These are phyloP conservation scores for Mesocentrotus franciscanus DNA, from an alignment of 53 echinoderm and acorn worm genomes.

Conservation along the genomic window DNA sequence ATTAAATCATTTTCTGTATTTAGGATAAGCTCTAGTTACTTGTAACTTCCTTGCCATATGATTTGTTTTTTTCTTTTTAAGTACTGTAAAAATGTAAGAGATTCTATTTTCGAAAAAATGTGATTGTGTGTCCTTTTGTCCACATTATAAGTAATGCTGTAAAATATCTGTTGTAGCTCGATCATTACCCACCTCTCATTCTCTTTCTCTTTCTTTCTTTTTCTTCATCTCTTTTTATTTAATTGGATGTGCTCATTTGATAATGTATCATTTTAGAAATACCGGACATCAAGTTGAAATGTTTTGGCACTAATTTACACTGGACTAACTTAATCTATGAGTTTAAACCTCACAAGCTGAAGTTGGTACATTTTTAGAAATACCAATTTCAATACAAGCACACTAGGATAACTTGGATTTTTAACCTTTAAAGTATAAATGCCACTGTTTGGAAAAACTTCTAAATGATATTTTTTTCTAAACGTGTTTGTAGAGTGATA, in stretches of 20 bases:
- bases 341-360: no score
- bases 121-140: constrained; percentile 1
- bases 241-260: not conserved
- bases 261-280: not conserved
- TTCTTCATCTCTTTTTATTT: not conserved
- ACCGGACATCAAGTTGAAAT: no score
- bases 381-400: not conserved
- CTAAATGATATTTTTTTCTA: no score
- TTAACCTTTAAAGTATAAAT: not conserved
- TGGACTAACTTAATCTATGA: no score
- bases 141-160: not conserved
- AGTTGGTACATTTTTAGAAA: no score
- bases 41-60: not conserved
- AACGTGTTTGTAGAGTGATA: not conserved
- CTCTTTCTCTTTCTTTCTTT: not conserved
- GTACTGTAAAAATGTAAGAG: not conserved
- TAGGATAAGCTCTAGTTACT: not conserved
- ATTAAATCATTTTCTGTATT: not conserved
- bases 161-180: not conserved
- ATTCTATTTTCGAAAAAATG: constrained; percentile 36
- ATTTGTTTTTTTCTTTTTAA: not conserved
- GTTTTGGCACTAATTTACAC: no score
- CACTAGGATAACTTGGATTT: not conserved
- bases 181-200: not conserved
- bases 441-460: no score